Percentiles rank a stretch among this genome's conserved stretches.
Conservation (phyloP, 1,140 invertebrate genomes). For the Saxidomus purpurata region DNA sequence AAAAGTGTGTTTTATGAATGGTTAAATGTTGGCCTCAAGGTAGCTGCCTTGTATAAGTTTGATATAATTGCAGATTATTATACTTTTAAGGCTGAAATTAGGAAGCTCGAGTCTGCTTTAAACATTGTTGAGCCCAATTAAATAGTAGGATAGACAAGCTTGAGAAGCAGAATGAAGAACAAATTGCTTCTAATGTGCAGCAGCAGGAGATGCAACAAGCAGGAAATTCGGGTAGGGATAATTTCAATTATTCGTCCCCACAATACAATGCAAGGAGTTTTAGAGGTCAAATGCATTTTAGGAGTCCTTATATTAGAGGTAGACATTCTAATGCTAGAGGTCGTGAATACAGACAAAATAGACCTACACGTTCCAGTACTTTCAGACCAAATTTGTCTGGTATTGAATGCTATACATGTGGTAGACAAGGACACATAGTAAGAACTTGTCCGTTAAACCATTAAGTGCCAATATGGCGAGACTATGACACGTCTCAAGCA, state of each 20-base stretch:
- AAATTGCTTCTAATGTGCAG: too few species aligned
- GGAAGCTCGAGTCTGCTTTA: slow-evolving; percentile 2
- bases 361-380: background rate
- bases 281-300: background rate
- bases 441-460: slow-evolving; percentile 21
- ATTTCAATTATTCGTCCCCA: background rate
- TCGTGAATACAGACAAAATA: background rate
- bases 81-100: slow-evolving; percentile 7
- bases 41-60: background rate
- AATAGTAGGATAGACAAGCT: background rate
- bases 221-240: background rate
- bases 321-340: background rate
- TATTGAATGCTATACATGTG: background rate
- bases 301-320: background rate
- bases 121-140: background rate
- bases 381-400: background rate
- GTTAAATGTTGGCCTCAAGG: too few species aligned
- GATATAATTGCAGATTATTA: background rate
- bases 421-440: background rate
- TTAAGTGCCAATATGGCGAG: slow-evolving; percentile 9
- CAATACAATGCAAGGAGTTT: too few species aligned
- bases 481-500: background rate
- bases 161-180: background rate
- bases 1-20: slow-evolving; percentile 33
- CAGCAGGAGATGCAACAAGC: background rate